Base-by-base conservation (phyloP, 2,888 invertebrate species). In the Disparrhopalites patrizii region DNA sequence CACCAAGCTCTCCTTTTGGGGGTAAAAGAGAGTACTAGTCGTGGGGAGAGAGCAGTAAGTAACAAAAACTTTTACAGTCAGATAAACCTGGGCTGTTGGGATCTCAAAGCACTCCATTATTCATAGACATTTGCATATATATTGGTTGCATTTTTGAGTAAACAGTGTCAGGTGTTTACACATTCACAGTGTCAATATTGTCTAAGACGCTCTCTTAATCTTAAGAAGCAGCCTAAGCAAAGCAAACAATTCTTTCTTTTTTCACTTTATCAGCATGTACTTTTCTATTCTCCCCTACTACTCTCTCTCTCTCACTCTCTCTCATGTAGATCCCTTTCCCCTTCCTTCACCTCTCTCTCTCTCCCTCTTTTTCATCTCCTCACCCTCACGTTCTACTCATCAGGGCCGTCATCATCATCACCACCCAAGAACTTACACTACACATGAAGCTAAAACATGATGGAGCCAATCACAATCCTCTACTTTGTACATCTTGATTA, bases 91-190 rank as follows among this genome's bases (percentile, higher is more conserved):
- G n/a, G 68, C 72, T 72, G 68, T 71, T 72, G 69, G 71, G 72
- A 72, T 72, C 72, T 73, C 72, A 70, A 73, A 73, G 74, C 75
- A 73, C 73, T 76, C 76, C 76, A 76, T 76, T 76, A 76, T 76
- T 76, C 76, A 76, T 76, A 73, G 73, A 70, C 75, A 76, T 76
- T 76, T 76, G 76, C 76, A 76, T 76, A 76, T 76, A 76, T 76
- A 76, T 76, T 76, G 76, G 76, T 76, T 76, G 76, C 76, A 76
- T 76, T 76, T 76, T 76, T 76, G 73, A 75, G 76, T 76, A 76
- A 76, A 76, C 76, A 76, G 73, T 76, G 76, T 74, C 76, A 76
- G 75, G 76, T 76, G 74, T 76, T 76, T 76, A 76, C 76, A 76
- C 73, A 75, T 76, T 76, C 76, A 73, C 73, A 74, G 72, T 70